These are phyloP conservation scores for Synergus umbraculus DNA, from an alignment of 2,888 invertebrate species.

Conservation along the genomic window DNA sequence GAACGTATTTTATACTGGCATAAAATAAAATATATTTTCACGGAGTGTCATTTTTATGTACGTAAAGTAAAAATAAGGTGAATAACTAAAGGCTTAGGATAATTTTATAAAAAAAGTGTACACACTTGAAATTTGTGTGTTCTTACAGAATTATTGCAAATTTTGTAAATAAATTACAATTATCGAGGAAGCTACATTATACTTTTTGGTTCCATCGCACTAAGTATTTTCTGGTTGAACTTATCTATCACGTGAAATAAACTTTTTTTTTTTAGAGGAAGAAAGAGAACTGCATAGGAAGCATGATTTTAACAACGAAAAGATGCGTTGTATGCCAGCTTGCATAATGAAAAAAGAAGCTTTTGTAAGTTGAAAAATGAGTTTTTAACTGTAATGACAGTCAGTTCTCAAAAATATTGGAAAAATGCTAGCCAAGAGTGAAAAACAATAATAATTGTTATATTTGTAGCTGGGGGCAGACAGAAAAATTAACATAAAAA, in stretches of 20 bases:
- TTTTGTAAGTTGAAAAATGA: neutral
- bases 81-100: too few relatives aligned
- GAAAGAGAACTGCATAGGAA: neutral
- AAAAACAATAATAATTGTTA: neutral
- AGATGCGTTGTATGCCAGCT: conserved; percentile 15
- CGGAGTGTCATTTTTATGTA: too few relatives aligned
- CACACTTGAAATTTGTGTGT: too few relatives aligned
- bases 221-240: neutral
- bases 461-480: neutral
- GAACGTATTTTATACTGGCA: too few relatives aligned
- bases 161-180: too few relatives aligned
- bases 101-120: too few relatives aligned
- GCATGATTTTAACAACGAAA: neutral
- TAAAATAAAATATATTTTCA: too few relatives aligned
- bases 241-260: neutral
- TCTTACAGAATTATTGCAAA: too few relatives aligned
- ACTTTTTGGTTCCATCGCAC: too few relatives aligned
- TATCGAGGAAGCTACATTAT: too few relatives aligned
- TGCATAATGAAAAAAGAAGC: conserved; percentile 25
- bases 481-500: neutral
- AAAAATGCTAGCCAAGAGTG: neutral
- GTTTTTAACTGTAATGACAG: neutral
- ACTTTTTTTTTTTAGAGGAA: neutral
- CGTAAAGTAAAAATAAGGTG: too few relatives aligned
- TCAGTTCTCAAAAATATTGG: too few relatives aligned